Base-by-base conservation (phyloP, 92 coral and sea anemone species). In the Micromussa lordhowensis region DNA sequence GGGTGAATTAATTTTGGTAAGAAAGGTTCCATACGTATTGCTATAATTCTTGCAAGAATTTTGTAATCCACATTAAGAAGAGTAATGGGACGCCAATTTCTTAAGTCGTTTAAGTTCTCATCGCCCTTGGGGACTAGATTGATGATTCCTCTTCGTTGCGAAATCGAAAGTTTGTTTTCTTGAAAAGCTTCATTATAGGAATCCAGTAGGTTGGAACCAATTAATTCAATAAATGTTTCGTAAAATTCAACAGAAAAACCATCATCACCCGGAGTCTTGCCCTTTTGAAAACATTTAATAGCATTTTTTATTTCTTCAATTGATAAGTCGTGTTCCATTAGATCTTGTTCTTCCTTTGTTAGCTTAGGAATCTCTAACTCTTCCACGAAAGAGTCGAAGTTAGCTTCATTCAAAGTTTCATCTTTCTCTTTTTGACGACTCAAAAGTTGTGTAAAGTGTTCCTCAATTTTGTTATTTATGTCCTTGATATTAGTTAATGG, bases 131-230 rank as follows among this genome's bases (percentile, higher is more conserved):
- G 81, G 34, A 72, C 53, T 5, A 72, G 68, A 14, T 54, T 11
- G n/a, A 84, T 84, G 14, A 85, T 55, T 26, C 81, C 80, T 70
- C 63, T 35, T 57, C 88, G 34, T 74, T 74, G 89, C 22, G 89
- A 72, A 26, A 85, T 76, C 77, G 83, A 57, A 17, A 85, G 70
- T 76, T 85, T 63, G 30, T 35, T 49, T 70, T 70, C 32, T 77
- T n/a, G n/a, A n/a, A n/a, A n/a, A n/a, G n/a, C n/a, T n/a, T n/a
- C n/a, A n/a, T n/a, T n/a, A n/a, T n/a, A n/a, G n/a, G 31, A 72
- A 72, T 59, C 68, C 26, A 38, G 80, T 68, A 22, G 40, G 66
- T 68, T 84, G 71, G 49, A 10, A 3, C 32, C 54, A 32, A 76
- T 38, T 18, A 26, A 18, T 9, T 78, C 82, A 30, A 78, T 51